These are phyloP conservation scores for Eupithecia subumbrata DNA, from an alignment of 2,888 invertebrate species.

Conservation along the genomic window DNA sequence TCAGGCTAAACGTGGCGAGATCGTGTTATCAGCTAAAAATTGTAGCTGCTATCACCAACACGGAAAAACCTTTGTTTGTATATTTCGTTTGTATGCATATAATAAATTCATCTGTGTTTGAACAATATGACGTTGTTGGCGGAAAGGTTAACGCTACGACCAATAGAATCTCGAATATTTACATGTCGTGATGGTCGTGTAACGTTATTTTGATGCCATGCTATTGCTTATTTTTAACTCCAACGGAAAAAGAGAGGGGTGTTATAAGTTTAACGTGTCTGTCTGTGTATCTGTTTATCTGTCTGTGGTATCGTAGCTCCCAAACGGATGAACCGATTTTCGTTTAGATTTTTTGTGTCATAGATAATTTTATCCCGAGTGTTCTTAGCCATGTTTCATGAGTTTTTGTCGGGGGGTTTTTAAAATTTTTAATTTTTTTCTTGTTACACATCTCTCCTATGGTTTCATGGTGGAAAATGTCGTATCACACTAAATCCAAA, in stretches of 20 bases:
- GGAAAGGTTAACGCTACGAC: neutral
- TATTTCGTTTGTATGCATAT: neutral
- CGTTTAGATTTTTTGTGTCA: no score
- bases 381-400: no score
- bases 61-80: conserved; percentile 1
- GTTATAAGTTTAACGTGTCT: no score
- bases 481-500: neutral
- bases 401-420: no score
- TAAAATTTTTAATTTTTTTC: no score
- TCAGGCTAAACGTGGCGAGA: no score
- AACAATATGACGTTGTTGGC: conserved; percentile 4
- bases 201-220: neutral
- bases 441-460: neutral
- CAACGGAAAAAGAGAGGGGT: no score
- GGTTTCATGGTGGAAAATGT: neutral
- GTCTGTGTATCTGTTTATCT: no score
- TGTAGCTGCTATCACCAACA: neutral
- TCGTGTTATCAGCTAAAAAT: neutral
- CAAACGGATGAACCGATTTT: no score
- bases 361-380: no score
- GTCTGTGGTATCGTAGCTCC: no score
- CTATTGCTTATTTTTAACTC: neutral
- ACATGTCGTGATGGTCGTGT: neutral
- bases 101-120: neutral
- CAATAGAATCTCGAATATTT: neutral